A percentile compares a stretch with the other conserved stretches of the same genome.
phyloP scores from a whole-genome alignment of 2,888 invertebrate species.

The Drosophila demipolita region DNA sequence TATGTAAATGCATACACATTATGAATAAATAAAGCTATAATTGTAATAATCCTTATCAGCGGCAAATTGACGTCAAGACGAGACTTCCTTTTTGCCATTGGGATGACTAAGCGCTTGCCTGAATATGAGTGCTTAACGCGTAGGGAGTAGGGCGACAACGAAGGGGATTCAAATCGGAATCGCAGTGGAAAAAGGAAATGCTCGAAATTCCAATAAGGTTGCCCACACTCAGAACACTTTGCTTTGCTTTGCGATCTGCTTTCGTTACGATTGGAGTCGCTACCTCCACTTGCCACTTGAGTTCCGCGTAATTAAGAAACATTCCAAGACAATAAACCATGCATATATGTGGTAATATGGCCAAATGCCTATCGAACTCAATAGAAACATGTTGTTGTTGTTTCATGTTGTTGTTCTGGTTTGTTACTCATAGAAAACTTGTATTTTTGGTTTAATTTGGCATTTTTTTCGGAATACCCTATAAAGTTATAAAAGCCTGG shows the following conservation, averaged over 20 bases:
- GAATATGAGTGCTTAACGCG: not conserved
- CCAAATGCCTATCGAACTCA: constrained; percentile 58
- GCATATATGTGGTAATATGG: constrained; percentile 51
- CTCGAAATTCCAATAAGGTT: constrained; percentile 66
- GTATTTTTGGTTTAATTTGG: constrained; percentile 49
- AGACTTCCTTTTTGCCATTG: constrained; percentile 33
- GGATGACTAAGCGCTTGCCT: constrained; percentile 47
- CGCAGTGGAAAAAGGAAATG: constrained; percentile 61
- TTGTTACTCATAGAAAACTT: constrained; percentile 43
- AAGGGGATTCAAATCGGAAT: constrained; percentile 37
- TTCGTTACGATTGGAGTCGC: constrained; percentile 18
- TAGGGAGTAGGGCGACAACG: constrained; percentile 1
- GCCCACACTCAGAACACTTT: constrained; percentile 10
- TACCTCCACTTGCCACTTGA: constrained; percentile 65
- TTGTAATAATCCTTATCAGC: constrained; percentile 65
- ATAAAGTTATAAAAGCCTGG: not conserved
- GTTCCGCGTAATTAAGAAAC: constrained; percentile 78
- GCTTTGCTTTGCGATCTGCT: constrained; percentile 27
- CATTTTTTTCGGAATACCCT: constrained; percentile 36
- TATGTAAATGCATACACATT: constrained; percentile 26
- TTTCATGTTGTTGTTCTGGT: constrained; percentile 38
- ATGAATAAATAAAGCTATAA: constrained; percentile 37
- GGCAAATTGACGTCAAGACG: constrained; percentile 41
- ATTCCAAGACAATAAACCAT: constrained; percentile 75
- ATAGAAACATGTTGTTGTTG: constrained; percentile 47